phyloP scores from a whole-genome alignment of 2,797 vertebrate species.

The Crocodylus rhombifer region DNA sequence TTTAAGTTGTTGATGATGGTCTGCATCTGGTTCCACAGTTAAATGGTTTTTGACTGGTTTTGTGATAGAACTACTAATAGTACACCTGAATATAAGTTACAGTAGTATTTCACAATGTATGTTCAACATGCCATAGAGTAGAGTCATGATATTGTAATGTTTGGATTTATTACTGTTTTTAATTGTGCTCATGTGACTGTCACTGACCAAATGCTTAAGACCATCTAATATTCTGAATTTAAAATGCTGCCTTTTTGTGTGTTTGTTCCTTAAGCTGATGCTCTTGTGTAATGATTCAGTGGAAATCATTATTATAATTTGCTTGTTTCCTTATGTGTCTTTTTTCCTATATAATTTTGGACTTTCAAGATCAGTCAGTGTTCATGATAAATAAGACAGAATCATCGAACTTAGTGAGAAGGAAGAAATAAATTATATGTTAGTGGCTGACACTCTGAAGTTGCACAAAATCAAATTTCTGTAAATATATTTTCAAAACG shows the following conservation, averaged over 20 bases:
- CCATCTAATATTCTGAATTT: not conserved
- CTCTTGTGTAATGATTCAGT: not conserved
- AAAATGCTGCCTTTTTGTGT: not conserved
- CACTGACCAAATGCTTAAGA: not conserved
- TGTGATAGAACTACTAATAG: not conserved
- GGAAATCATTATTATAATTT: not conserved
- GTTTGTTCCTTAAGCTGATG: not conserved
- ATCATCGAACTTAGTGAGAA: not conserved
- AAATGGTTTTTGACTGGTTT: not conserved
- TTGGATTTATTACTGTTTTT: not conserved
- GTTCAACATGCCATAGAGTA: not conserved
- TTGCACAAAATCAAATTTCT: not conserved
- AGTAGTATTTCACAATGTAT: not conserved
- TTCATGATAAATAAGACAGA: not conserved
- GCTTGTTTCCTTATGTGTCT: not conserved
- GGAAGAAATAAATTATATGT: constrained; percentile 5
- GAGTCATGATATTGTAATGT: not conserved
- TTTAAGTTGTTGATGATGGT: not conserved
- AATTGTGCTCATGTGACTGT: not conserved
- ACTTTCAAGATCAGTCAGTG: not conserved
- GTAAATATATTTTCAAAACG: not conserved
- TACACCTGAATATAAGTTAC: not conserved
- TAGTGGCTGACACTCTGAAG: constrained; percentile 10
- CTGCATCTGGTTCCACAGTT: not conserved
- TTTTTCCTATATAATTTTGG: constrained; percentile 4